These are phyloP conservation scores for Pheosia gnoma DNA, from an alignment of 2,888 invertebrate genomes.

Conservation along the genomic window DNA sequence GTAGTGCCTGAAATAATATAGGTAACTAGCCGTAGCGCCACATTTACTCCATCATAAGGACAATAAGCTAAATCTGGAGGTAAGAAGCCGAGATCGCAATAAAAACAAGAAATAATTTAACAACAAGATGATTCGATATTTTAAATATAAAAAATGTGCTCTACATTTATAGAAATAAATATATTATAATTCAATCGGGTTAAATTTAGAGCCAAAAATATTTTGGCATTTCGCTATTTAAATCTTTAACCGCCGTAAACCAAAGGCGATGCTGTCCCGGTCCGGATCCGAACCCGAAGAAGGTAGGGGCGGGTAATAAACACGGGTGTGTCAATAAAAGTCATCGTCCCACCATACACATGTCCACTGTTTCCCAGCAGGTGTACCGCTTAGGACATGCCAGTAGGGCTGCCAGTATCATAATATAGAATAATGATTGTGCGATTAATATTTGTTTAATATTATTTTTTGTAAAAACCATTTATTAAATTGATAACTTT, in stretches of 20 bases:
- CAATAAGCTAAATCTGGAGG: no score
- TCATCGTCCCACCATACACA: conserved; percentile 71
- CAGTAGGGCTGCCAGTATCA: conserved; percentile 45
- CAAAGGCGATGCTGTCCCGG: conserved; percentile 53
- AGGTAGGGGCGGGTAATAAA: conserved; percentile 67
- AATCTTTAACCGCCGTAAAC: conserved; percentile 25
- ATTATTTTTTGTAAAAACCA: not conserved
- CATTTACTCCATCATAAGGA: no score
- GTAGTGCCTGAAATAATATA: no score
- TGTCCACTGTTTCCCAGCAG: conserved; percentile 66
- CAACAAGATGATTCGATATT: no score
- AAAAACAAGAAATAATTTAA: no score
- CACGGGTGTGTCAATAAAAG: conserved; percentile 76
- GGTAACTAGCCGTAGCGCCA: no score
- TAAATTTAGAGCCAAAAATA: not conserved
- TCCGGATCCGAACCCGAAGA: conserved; percentile 49
- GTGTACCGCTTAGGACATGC: conserved; percentile 57
- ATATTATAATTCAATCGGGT: no score
- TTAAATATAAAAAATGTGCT: no score
- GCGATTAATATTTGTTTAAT: no score
- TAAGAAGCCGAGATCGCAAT: no score
- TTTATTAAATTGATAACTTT: not conserved
- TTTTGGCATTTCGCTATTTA: conserved; percentile 14
- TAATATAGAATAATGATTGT: no score
- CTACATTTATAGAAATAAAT: no score